A percentile compares a stretch with the other conserved stretches of the same genome.
Evolutionary conservation across 2,113 vertebrate species (phyloP).

Genomic region (Bubalus kerabau): DNA sequence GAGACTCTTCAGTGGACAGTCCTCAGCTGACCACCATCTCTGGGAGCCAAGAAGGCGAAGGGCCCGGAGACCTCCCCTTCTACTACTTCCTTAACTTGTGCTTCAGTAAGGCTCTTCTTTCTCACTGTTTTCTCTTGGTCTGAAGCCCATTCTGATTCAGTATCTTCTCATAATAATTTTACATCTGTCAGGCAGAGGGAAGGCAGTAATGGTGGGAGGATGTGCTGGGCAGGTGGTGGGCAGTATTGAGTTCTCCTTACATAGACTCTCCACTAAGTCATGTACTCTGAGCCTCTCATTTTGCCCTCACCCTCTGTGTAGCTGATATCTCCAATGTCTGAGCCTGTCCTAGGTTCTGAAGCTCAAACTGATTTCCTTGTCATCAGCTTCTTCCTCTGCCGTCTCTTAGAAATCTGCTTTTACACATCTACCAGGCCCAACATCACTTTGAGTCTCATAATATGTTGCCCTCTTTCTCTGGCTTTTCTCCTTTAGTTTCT

Average conservation of each 20-base stretch:
- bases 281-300: neutral
- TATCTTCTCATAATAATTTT: neutral
- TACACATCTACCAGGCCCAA: neutral
- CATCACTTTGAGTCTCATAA: neutral
- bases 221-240: neutral
- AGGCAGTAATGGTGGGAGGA: no score
- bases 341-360: neutral
- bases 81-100: neutral
- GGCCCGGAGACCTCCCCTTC: neutral
- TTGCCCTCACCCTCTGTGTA: neutral
- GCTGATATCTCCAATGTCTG: neutral
- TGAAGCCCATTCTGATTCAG: neutral
- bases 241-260: neutral
- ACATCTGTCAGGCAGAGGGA: neutral
- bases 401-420: neutral
- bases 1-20: neutral
- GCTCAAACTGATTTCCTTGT: neutral
- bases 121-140: neutral
- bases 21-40: neutral
- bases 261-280: neutral
- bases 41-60: neutral
- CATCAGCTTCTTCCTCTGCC: neutral
- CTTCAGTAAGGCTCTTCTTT: neutral
- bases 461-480: neutral
- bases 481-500: neutral